phyloP scores from a whole-genome alignment of 2,888 invertebrate genomes.

The Molanna angustata region DNA sequence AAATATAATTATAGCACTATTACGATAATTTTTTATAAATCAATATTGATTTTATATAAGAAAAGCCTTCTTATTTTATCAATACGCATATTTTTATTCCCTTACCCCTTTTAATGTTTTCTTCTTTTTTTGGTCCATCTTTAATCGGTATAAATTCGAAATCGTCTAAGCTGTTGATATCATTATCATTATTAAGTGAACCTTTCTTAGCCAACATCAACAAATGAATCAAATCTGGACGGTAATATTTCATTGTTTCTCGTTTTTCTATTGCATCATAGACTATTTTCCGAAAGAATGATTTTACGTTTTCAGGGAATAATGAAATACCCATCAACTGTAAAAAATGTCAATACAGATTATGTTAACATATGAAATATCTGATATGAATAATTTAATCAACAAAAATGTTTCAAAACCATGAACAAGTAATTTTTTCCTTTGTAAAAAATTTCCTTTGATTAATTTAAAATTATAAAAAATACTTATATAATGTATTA shows the following conservation, averaged over 20 bases:
- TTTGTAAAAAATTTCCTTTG: background rate
- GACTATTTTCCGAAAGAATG: constrained; percentile 25
- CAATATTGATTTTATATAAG: no score
- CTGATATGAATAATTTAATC: no score
- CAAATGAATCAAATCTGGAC: constrained; percentile 30
- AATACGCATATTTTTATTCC: background rate
- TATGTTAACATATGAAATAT: no score
- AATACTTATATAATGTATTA: no score
- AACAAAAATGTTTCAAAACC: background rate
- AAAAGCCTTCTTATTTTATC: no score
- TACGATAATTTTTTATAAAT: no score
- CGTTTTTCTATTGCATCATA: constrained; percentile 20
- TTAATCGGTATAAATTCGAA: constrained; percentile 21
- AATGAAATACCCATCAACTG: constrained; percentile 28
- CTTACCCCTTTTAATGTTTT: constrained; percentile 23
- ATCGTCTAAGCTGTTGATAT: constrained; percentile 14
- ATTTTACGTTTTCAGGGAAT: constrained; percentile 24
- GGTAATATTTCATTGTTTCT: constrained; percentile 3
- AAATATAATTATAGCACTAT: no score
- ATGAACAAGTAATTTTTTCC: background rate
- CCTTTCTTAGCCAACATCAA: constrained; percentile 29
- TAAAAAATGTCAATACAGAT: no score
- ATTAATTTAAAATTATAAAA: background rate
- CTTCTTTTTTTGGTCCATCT: constrained; percentile 16
- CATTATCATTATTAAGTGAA: constrained; percentile 23